These are phyloP conservation scores for Strigamia crassipes DNA, from an alignment of 2,888 invertebrate genomes.

Conservation along the genomic window DNA sequence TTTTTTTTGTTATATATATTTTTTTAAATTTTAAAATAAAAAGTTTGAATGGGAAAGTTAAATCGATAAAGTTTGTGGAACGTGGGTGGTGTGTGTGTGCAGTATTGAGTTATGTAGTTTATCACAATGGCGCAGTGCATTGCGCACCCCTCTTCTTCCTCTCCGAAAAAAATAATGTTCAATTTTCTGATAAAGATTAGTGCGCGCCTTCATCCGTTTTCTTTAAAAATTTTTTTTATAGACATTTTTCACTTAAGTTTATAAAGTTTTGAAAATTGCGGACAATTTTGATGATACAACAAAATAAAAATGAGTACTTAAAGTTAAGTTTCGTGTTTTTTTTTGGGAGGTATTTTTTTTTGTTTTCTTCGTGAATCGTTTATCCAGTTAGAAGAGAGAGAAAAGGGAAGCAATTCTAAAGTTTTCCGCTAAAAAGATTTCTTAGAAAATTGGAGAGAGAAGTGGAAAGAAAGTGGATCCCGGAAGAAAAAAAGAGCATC, in stretches of 20 bases:
- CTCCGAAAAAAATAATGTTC: background rate
- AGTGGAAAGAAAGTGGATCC: slow-evolving; percentile 3
- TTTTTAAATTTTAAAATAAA: too few species aligned
- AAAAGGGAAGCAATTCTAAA: slow-evolving; percentile 35
- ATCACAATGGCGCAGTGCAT: slow-evolving; percentile 16
- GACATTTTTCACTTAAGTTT: background rate
- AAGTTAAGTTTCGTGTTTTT: background rate
- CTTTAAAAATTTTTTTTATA: background rate
- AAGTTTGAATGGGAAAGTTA: background rate
- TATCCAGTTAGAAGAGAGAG: slow-evolving; percentile 10
- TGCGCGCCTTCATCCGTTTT: slow-evolving; percentile 11
- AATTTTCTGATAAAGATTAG: slow-evolving; percentile 40
- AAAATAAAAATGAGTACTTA: background rate
- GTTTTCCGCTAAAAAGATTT: slow-evolving; percentile 40
- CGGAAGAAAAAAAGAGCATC: slow-evolving; percentile 22
- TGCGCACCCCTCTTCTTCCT: background rate
- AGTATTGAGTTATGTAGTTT: background rate
- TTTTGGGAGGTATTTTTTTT: background rate
- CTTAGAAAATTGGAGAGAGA: slow-evolving; percentile 37
- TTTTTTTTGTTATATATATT: too few species aligned
- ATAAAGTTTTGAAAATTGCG: background rate
- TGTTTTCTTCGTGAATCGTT: background rate
- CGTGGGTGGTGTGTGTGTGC: background rate
- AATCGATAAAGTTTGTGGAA: slow-evolving; percentile 1
- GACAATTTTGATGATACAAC: background rate